Conservation (phyloP, 2,113 vertebrate species). For the Chelonoidis abingdonii region DNA sequence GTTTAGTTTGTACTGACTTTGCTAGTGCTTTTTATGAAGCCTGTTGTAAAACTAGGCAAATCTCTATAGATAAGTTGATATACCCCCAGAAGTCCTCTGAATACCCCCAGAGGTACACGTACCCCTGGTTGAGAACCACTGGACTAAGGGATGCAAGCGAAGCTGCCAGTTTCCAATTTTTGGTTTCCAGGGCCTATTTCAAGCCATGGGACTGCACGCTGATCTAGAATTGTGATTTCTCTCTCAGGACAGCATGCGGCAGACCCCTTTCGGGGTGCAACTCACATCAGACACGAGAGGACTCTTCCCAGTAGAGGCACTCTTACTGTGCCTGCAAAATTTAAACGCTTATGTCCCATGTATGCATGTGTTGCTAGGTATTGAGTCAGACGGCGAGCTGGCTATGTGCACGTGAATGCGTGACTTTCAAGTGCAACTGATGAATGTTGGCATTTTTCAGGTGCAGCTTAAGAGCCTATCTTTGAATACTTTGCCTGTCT, state of each 20-base stretch:
- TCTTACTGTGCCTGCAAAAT: not conserved
- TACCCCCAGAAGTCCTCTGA: no score
- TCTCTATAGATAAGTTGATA: no score
- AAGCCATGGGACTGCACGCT: not conserved
- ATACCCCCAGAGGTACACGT: no score
- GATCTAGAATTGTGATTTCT: rapidly evolving
- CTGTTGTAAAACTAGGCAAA: no score
- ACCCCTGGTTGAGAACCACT: no score
- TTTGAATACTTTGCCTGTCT: not conserved
- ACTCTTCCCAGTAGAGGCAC: not conserved
- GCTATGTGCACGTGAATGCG: not conserved
- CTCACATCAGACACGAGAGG: rapidly evolving
- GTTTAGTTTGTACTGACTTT: no score
- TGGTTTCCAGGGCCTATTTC: not conserved
- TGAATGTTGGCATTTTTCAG: not conserved
- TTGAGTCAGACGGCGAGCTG: not conserved
- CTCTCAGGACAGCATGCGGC: not conserved
- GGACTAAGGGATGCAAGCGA: rapidly evolving
- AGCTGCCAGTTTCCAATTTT: not conserved
- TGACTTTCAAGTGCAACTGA: not conserved
- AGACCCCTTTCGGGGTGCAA: not conserved
- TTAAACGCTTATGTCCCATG: not conserved
- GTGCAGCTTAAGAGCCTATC: not conserved
- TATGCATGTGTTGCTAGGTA: not conserved
- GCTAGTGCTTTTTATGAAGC: no score